These are phyloP conservation scores for Cyclargus thomasi DNA, from an alignment of 1,140 invertebrate genomes.

Conservation along the genomic window DNA sequence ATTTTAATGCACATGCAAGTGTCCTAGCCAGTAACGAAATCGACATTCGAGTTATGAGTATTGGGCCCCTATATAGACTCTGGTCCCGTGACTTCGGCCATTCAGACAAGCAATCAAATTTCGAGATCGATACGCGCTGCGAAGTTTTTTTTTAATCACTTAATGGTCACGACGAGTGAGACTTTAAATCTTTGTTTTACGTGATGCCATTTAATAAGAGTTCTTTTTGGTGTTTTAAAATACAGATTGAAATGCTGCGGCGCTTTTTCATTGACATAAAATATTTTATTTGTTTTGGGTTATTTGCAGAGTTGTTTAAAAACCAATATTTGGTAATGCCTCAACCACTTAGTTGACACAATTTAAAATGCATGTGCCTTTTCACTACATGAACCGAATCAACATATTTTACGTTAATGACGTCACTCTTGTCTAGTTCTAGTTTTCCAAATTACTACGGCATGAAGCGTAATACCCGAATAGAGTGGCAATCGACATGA, in stretches of 20 bases:
- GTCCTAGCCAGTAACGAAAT: too few species aligned
- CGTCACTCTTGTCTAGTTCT: background rate
- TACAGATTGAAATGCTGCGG: background rate
- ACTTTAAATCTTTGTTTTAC: background rate
- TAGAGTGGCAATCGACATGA: background rate
- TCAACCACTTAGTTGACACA: background rate
- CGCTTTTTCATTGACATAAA: background rate
- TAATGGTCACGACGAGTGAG: slow-evolving; percentile 12
- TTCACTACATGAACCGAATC: background rate
- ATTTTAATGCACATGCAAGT: too few species aligned
- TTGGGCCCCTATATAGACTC: too few species aligned
- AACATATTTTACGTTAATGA: background rate
- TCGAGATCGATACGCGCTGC: slow-evolving; percentile 18
- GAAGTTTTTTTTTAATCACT: background rate
- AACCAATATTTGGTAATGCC: background rate
- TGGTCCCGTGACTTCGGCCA: slow-evolving; percentile 16
- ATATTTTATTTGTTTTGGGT: background rate
- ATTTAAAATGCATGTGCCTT: background rate
- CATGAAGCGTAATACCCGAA: background rate
- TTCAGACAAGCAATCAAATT: slow-evolving; percentile 26
- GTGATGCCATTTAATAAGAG: background rate
- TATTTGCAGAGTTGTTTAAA: background rate
- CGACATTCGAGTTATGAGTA: too few species aligned
- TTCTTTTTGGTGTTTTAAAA: background rate
- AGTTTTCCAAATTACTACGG: background rate